A percentile compares a stretch with the other conserved stretches of the same genome.
Conservation (phyloP, 2,888 invertebrate genomes). For the Apamea sordens region DNA sequence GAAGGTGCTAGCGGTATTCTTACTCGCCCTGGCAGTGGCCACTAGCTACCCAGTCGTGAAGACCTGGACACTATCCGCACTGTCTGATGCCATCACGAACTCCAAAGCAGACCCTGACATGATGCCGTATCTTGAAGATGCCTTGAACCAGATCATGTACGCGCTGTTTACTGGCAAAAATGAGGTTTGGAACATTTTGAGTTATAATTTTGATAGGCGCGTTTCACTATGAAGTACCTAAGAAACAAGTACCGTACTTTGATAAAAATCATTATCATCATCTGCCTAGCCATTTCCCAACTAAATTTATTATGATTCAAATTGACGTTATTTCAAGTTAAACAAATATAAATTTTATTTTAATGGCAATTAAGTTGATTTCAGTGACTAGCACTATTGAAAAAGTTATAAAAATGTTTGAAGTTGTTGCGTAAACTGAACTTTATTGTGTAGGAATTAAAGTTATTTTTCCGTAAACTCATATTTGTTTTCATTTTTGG, state of each 20-base stretch:
- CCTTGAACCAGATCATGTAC: slow-evolving; percentile 66
- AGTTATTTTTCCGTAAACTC: no score
- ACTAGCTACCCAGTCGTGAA: slow-evolving; percentile 64
- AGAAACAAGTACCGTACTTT: neutral
- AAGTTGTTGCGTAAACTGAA: no score
- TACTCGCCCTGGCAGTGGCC: slow-evolving; percentile 66
- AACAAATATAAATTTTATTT: no score
- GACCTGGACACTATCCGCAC: slow-evolving; percentile 72
- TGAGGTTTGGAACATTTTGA: slow-evolving; percentile 40
- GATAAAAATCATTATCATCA: neutral
- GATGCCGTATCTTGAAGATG: slow-evolving; percentile 66
- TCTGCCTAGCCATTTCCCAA: no score
- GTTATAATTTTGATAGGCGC: neutral
- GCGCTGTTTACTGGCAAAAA: slow-evolving; percentile 59
- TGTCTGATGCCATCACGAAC: slow-evolving; percentile 71
- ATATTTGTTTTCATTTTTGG: no score
- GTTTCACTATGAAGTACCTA: neutral
- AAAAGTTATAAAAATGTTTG: no score
- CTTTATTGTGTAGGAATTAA: no score
- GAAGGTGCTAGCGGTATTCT: slow-evolving; percentile 52
- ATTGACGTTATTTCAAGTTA: no score
- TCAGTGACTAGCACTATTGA: no score
- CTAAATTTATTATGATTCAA: no score
- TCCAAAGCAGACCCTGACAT: slow-evolving; percentile 61
- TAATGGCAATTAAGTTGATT: no score